A percentile compares a stretch with the other conserved stretches of the same genome.
These are phyloP conservation scores for Scotopteryx bipunctaria DNA, from an alignment of 2,888 invertebrate species.

Conservation along the genomic window DNA sequence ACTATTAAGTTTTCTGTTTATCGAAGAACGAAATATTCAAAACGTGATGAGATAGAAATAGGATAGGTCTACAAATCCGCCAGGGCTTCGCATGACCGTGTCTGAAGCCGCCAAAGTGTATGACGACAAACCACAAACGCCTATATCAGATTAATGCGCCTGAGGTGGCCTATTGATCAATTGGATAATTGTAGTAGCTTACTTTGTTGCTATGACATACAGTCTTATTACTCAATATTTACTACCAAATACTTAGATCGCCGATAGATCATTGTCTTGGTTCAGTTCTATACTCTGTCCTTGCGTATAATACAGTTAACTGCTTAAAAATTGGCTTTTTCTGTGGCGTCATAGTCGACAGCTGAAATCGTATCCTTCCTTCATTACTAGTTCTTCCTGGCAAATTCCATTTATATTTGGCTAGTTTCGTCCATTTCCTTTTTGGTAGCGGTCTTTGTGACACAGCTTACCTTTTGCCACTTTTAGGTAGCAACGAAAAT, in stretches of 20 bases:
- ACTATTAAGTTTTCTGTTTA: no score
- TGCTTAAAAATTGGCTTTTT: no score
- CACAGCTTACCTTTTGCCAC: not conserved
- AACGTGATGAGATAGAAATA: slow-evolving; percentile 49
- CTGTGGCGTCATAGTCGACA: not conserved
- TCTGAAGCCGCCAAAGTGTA: slow-evolving; percentile 60
- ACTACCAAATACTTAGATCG: no score
- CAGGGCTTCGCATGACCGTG: slow-evolving; percentile 59
- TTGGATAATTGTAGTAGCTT: slow-evolving; percentile 21
- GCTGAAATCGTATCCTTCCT: slow-evolving; percentile 2
- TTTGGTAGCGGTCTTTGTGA: not conserved
- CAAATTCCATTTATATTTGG: not conserved
- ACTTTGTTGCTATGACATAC: slow-evolving; percentile 2
- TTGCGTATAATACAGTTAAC: no score
- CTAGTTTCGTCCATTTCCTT: not conserved
- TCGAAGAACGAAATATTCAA: slow-evolving; percentile 5
- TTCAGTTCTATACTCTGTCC: no score
- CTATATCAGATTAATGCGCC: slow-evolving; percentile 62
- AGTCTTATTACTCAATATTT: no score
- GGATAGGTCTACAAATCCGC: slow-evolving; percentile 56
- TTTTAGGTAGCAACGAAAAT: not conserved
- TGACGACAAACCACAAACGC: slow-evolving; percentile 47
- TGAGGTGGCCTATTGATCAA: slow-evolving; percentile 24
- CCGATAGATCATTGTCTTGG: no score
- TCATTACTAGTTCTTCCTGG: slow-evolving; percentile 6